Evolutionary conservation across 1,140 invertebrate genomes (phyloP).

Genomic region (Drusus annulatus): DNA sequence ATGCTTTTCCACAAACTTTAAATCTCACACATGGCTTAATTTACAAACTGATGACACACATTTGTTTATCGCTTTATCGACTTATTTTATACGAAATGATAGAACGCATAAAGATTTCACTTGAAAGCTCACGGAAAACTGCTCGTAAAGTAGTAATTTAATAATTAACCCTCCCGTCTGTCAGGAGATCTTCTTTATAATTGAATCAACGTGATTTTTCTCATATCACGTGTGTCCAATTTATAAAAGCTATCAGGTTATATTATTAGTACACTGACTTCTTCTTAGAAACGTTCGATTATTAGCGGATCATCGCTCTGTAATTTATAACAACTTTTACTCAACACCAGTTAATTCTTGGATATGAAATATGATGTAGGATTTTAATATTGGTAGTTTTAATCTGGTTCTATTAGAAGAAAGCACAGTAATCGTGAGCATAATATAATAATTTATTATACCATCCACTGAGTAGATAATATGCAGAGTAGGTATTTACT

Average conservation of each 20-base stretch:
- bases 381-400: neutral
- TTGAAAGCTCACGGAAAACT: neutral
- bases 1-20: too few relatives aligned
- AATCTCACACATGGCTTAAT: too few relatives aligned
- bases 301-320: conserved; percentile 10
- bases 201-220: conserved; percentile 38
- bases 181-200: conserved; percentile 15
- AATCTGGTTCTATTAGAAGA: too few relatives aligned
- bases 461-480: too few relatives aligned
- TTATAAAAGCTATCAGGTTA: neutral
- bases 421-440: too few relatives aligned
- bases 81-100: too few relatives aligned
- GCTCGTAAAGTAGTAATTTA: conserved; percentile 1
- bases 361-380: neutral
- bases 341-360: conserved; percentile 16
- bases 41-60: too few relatives aligned
- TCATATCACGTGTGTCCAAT: conserved; percentile 28
- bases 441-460: too few relatives aligned
- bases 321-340: conserved; percentile 37
- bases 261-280: neutral
- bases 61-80: too few relatives aligned
- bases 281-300: neutral
- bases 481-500: too few relatives aligned
- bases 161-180: neutral
- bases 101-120: conserved; percentile 2